phyloP scores from a whole-genome alignment of 1,140 invertebrate genomes.

The Diorhabda elongata region DNA sequence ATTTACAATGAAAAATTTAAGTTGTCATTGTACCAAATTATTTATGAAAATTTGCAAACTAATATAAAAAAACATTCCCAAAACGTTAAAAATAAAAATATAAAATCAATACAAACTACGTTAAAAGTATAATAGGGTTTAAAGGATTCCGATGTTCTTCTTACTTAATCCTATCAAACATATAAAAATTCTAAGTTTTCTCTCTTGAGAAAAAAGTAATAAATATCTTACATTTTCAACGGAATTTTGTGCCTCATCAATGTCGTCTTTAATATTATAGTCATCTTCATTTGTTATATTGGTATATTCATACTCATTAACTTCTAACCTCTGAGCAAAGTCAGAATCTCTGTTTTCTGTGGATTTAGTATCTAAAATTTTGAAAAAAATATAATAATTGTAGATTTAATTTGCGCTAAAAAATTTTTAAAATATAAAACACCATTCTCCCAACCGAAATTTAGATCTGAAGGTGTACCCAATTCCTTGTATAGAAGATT shows the following conservation, averaged over 20 bases:
- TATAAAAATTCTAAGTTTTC: conserved; percentile 7
- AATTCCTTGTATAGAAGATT: too few relatives aligned
- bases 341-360: conserved; percentile 23
- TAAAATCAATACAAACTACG: conserved; percentile 10
- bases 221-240: conserved; percentile 33
- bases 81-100: conserved; percentile 1
- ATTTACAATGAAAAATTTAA: conserved; percentile 21
- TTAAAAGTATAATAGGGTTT: conserved; percentile 21
- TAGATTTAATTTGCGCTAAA: not conserved
- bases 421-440: too few relatives aligned
- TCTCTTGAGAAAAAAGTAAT: not conserved
- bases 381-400: not conserved
- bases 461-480: too few relatives aligned
- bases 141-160: conserved; percentile 12
- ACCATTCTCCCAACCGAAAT: too few relatives aligned
- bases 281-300: conserved; percentile 44
- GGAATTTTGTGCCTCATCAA: conserved; percentile 40
- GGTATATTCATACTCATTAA: conserved; percentile 36
- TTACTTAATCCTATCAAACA: conserved; percentile 20
- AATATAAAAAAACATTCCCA: conserved; percentile 18
- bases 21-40: conserved; percentile 36
- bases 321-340: conserved; percentile 34
- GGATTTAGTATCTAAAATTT: not conserved
- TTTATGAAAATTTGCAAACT: conserved; percentile 19
- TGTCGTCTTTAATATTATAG: conserved; percentile 34